Evolutionary conservation across 2,888 invertebrate genomes (phyloP), one percentile per base, ranked within the genome.

Genomic region (Lithophane ornitopus): DNA sequence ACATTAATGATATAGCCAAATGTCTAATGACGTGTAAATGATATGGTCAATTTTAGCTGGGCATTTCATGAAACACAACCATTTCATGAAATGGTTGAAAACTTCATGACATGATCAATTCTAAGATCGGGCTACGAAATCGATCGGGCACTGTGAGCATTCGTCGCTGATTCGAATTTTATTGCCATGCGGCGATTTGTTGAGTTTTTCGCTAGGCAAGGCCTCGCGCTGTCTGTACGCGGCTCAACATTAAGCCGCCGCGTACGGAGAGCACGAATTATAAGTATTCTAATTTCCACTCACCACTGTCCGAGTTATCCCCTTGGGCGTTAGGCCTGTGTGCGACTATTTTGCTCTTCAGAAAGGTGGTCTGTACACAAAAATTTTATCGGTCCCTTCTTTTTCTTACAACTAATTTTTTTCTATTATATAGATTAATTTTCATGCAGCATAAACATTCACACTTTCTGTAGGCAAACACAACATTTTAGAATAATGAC

Each of bases 401-500:
- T 90, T 90, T 90, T 91, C 91, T 93, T 93, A 92, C 89, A 90
- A 89, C 90, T 90, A 91, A 81, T 89, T 90, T 91, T 92, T 93
- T 91, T 89, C 87, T 89, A 89, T 90, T 87, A 89, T 88, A 86
- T 80, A 89, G 84, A 76, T 89, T 90, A 89, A 85, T 86, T 89
- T 91, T 91, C 89, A 84, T 86, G 89, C 89, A 86, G 90, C 88
- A 88, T 88, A 86, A 84, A 89, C 86, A 89, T 89, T 94, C 92
- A 95, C 91, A 92, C 92, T 94, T 94, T 95, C 95, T 95, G 95
- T 89, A 90, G 94, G 93, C 92, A 94, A 94, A 94, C 92, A 94
- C 92, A 94, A 93, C 88, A 90, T 92, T 91, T 90, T 86, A 87
- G 80, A 82, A 78, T 65, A 62, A 78, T 54, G 12, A 79, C 39